A percentile compares a stretch with the other conserved stretches of the same genome.
Conservation (phyloP, 2,797 vertebrate genomes). For the Heliangelus exortis region DNA sequence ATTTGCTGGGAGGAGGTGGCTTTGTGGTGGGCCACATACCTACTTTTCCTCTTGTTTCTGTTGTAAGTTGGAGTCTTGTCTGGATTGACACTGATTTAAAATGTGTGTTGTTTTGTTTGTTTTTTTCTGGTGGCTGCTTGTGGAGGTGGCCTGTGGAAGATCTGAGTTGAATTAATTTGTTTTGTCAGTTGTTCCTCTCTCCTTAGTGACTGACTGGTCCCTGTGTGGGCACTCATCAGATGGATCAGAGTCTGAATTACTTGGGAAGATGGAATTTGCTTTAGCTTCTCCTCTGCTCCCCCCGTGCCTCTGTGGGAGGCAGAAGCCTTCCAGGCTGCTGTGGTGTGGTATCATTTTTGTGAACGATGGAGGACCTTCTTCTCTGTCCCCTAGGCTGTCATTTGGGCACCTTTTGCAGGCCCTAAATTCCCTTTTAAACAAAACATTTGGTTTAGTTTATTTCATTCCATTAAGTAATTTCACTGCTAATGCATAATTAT, state of each 20-base stretch:
- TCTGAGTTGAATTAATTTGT: not conserved
- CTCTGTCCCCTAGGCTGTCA: not conserved
- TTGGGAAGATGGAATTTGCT: not conserved
- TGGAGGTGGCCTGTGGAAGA: not conserved
- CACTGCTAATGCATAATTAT: conserved; percentile 62
- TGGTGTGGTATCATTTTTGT: fast-evolving
- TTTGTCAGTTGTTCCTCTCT: not conserved
- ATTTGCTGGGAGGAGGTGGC: not conserved
- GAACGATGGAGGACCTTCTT: not conserved
- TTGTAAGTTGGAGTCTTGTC: not conserved
- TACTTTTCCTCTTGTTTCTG: not conserved
- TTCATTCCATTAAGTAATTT: conserved; percentile 67
- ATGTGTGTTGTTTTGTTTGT: not conserved
- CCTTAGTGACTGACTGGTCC: not conserved
- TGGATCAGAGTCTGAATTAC: not conserved
- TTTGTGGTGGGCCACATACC: not conserved
- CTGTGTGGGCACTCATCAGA: not conserved
- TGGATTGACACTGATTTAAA: not conserved
- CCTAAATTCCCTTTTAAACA: conserved; percentile 53
- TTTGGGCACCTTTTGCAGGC: conserved; percentile 33
- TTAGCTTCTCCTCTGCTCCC: not conserved
- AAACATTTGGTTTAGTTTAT: conserved; percentile 64
- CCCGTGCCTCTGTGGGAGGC: not conserved
- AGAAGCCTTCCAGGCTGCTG: not conserved
- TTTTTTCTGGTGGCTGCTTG: not conserved